A percentile compares a stretch with the other conserved stretches of the same genome.
Evolutionary conservation across 2,888 invertebrate genomes (phyloP).

Genomic region (Philonicus albiceps): DNA sequence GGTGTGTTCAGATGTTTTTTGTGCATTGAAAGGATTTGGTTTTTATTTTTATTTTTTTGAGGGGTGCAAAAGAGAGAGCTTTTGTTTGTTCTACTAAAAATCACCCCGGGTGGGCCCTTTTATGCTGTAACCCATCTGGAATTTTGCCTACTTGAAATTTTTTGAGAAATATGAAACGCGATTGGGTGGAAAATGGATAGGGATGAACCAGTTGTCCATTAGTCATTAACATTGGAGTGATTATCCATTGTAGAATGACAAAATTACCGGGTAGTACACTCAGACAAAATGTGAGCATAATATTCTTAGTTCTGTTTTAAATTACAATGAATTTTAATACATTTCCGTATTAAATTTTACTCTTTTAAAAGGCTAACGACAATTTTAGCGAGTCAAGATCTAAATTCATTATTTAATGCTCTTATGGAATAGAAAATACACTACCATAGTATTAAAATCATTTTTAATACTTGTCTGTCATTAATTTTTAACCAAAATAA

Average conservation of each 20-base stretch:
- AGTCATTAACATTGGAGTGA: neutral
- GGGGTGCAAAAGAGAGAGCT: neutral
- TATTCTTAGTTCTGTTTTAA: too few relatives aligned
- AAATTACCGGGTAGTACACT: neutral
- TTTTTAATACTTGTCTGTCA: too few relatives aligned
- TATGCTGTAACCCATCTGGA: neutral
- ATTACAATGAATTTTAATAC: too few relatives aligned
- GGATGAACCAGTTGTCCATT: neutral
- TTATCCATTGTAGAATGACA: neutral
- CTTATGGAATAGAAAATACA: too few relatives aligned
- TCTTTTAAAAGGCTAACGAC: too few relatives aligned
- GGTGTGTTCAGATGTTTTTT: neutral
- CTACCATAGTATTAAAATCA: too few relatives aligned
- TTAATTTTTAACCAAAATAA: too few relatives aligned
- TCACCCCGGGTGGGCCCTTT: constrained; percentile 10
- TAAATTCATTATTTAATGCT: too few relatives aligned
- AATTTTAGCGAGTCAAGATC: too few relatives aligned
- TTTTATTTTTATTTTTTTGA: too few relatives aligned
- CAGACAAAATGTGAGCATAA: too few relatives aligned
- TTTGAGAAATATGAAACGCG: neutral
- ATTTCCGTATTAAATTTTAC: too few relatives aligned
- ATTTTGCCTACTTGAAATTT: neutral
- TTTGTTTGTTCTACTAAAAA: neutral
- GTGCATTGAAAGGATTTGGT: neutral
- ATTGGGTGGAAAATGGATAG: neutral